Evolutionary conservation across 2,888 invertebrate species (phyloP), one percentile per base, ranked within the genome.

Genomic region (Melinaea marsaeus): DNA sequence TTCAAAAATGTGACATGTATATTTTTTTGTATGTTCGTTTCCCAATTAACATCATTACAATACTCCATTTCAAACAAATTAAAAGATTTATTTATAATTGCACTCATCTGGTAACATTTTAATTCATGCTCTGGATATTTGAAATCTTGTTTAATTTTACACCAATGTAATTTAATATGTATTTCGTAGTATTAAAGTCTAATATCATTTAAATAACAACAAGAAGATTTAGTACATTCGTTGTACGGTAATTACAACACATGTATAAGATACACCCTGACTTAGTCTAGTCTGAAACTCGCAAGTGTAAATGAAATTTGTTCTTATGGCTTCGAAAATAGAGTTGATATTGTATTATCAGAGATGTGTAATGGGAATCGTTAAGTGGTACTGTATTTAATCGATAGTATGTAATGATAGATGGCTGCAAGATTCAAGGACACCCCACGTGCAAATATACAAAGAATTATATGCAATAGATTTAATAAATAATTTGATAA

Each of bases 331-430:
- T 3, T 42, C 4, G 4, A 13, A 37, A 3, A 34, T 42, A 57
- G 42, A 57, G 57, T 57, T 9, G 9, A 11, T 45, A 45, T 57
- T 57, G 9, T 11, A 11, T 57, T 57, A 45, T 34, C 35, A 56
- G 3, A 45, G 13, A 9, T 32, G 13, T 22, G 13, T n/a, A 45
- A 13, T 22, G 22, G 22, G 5, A 42, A 32, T 57, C 22, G 37
- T 35, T 56, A 9, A 37, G 34, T 56, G 7, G 42, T 42, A 42
- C 42, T 42, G 42, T 42, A 42, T 56, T n/a, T 56, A 56, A 56
- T 35, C 34, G 34, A 56, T 56, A 37, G 56, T 56, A 57, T 33
- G 46, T n/a, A 32, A 46, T 57, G 57, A 57, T 57, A 45, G 57
- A 57, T 57, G 57, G 45, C 45, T 46, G 13, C 45, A 45, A 13